Percentiles rank a stretch among this genome's conserved stretches.
Evolutionary conservation across 2,888 invertebrate genomes (phyloP).

Genomic region (Drosophila testacea): DNA sequence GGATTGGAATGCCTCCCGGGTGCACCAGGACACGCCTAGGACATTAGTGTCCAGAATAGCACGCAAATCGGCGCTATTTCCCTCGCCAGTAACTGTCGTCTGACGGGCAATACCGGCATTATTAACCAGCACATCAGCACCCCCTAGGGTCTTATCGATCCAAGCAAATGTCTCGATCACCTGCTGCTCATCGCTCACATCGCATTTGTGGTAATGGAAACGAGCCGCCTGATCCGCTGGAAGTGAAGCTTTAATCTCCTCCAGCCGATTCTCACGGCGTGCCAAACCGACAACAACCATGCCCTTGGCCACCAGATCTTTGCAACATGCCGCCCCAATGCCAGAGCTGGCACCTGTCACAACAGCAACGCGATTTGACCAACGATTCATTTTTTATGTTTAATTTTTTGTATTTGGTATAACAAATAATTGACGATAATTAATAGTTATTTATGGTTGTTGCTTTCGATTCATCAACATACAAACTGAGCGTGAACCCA

Average conservation of each 20-base stretch:
- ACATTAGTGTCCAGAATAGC: constrained; percentile 85
- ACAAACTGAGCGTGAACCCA: constrained; percentile 18
- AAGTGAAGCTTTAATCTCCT: constrained; percentile 66
- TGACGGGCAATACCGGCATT: constrained; percentile 85
- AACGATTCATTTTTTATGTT: constrained; percentile 86
- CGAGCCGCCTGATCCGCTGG: constrained; percentile 66
- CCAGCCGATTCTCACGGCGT: constrained; percentile 85
- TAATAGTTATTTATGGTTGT: background rate
- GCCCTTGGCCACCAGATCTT: constrained; percentile 85
- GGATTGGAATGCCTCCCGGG: constrained; percentile 85
- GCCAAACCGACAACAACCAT: constrained; percentile 87
- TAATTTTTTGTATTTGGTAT: background rate
- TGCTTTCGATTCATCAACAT: background rate
- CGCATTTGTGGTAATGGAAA: constrained; percentile 85
- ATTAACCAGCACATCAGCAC: constrained; percentile 87
- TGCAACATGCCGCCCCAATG: constrained; percentile 86
- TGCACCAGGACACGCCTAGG: constrained; percentile 85
- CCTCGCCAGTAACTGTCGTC: constrained; percentile 22
- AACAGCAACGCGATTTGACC: constrained; percentile 87
- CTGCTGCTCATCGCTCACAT: constrained; percentile 86
- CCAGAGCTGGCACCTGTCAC: constrained; percentile 88
- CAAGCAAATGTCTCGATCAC: constrained; percentile 86
- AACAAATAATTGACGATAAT: background rate
- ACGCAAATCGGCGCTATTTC: constrained; percentile 69
- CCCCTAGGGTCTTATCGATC: constrained; percentile 86